phyloP scores from a whole-genome alignment of 2,113 vertebrate genomes.

The Plecotus auritus region DNA sequence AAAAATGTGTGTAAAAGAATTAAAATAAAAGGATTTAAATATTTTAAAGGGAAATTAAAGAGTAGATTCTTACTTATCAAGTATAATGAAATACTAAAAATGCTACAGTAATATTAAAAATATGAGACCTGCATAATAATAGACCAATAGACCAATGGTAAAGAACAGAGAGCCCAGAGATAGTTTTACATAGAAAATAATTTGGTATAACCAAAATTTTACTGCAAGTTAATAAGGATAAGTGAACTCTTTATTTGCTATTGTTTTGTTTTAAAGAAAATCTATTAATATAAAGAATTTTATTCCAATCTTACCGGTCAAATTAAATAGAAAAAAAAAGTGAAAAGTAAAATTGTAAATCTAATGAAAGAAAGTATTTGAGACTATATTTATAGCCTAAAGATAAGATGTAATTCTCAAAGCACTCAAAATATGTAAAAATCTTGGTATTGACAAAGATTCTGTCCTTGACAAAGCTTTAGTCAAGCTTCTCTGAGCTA shows the following conservation, averaged over 20 bases:
- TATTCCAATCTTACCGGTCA: not conserved
- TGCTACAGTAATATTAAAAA: not conserved
- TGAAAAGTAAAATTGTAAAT: not conserved
- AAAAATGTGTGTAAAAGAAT: not conserved
- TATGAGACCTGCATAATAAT: not conserved
- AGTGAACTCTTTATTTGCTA: not conserved
- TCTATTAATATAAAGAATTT: not conserved
- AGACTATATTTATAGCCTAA: not conserved
- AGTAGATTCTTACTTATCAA: not conserved
- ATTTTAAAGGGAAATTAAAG: not conserved
- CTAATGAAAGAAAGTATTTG: not conserved
- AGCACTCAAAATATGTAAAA: not conserved
- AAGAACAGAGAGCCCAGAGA: not conserved
- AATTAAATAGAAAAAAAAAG: not conserved
- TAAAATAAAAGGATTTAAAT: not conserved
- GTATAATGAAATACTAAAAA: not conserved
- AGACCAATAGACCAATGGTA: not conserved
- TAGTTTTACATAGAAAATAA: not conserved
- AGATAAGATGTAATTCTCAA: not conserved
- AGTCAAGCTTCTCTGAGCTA: not conserved
- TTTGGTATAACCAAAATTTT: not conserved
- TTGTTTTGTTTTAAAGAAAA: not conserved
- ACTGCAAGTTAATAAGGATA: not conserved
- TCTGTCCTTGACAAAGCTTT: not conserved
- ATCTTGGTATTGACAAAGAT: not conserved